Conservation (phyloP, 2,113 vertebrate species). For the Leptobrachium leishanense region DNA sequence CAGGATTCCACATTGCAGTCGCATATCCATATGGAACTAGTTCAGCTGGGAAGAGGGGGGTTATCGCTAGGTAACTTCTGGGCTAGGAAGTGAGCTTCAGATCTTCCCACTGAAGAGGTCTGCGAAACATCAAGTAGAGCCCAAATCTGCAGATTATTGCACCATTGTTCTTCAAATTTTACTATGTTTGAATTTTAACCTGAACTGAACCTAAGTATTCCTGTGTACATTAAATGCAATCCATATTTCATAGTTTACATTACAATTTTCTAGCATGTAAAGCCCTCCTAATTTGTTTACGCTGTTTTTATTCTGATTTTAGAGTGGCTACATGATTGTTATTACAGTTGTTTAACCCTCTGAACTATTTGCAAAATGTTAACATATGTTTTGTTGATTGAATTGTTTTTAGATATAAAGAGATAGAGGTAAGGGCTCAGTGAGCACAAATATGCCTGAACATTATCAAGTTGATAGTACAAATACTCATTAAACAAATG, state of each 20-base stretch:
- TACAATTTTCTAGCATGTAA: not conserved
- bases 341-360: no score
- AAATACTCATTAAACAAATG: no score
- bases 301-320: not conserved
- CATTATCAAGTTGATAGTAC: no score
- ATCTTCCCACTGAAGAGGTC: conserved; percentile 33
- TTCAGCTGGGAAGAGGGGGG: conserved; percentile 41
- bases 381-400: no score
- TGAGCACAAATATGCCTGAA: no score
- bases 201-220: conserved; percentile 20
- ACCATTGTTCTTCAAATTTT: conserved; percentile 24
- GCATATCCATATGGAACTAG: conserved; percentile 48
- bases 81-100: conserved; percentile 16
- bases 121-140: conserved; percentile 36
- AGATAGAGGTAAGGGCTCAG: no score
- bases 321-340: no score
- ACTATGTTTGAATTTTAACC: conserved; percentile 29
- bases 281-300: not conserved
- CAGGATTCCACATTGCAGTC: conserved; percentile 45
- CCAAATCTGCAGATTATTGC: conserved; percentile 33
- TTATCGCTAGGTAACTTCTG: conserved; percentile 33
- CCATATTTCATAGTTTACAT: not conserved
- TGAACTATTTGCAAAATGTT: no score
- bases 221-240: not conserved
- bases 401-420: no score